Evolutionary conservation across 2,797 vertebrate species (phyloP).

Genomic region (Hapalemur alaotrensis): DNA sequence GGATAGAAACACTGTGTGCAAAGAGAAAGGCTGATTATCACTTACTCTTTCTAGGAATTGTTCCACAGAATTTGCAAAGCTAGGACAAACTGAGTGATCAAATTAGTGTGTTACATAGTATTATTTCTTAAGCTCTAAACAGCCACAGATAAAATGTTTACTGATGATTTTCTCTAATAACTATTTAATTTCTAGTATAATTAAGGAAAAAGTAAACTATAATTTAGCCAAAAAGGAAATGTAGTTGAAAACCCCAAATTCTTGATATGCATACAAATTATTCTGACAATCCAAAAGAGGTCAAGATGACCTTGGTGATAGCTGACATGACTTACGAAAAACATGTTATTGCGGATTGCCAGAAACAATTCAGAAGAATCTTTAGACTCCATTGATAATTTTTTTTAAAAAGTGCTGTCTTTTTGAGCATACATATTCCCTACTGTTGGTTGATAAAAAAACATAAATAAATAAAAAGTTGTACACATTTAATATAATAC

Average conservation of each 20-base stretch:
- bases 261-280: conserved; percentile 27
- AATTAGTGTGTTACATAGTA: not conserved
- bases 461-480: not conserved
- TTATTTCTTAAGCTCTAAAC: conserved; percentile 18
- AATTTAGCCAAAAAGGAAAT: conserved; percentile 35
- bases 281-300: not conserved
- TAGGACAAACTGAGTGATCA: not conserved
- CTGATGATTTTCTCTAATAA: not conserved
- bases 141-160: not conserved
- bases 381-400: not conserved
- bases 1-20: not conserved
- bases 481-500: not conserved
- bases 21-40: not conserved
- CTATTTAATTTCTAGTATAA: conserved; percentile 10
- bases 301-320: not conserved
- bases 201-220: not conserved
- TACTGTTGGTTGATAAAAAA: not conserved
- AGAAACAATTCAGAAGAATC: not conserved
- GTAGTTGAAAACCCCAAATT: not conserved
- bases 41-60: not conserved
- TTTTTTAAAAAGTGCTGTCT: not conserved
- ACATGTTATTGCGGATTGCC: not conserved
- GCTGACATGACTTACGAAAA: not conserved
- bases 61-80: not conserved
- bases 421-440: not conserved